phyloP scores from a whole-genome alignment of 2,797 vertebrate species.

The Limosa lapponica region DNA sequence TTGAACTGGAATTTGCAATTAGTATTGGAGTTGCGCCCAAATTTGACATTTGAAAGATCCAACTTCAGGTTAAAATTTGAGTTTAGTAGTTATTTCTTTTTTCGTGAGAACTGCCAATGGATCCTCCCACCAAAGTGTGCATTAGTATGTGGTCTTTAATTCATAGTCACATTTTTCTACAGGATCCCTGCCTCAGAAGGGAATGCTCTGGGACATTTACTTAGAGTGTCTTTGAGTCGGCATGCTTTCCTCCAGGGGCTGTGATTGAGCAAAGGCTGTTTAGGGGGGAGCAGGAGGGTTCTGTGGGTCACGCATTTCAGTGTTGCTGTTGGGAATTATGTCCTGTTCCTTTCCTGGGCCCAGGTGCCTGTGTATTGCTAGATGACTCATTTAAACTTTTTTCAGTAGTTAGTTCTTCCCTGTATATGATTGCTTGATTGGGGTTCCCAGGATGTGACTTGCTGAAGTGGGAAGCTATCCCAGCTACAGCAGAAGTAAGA shows the following conservation, averaged over 20 bases:
- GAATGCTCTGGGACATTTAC: accelerated
- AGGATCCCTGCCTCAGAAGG: neutral
- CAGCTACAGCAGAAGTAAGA: neutral
- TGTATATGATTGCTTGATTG: neutral
- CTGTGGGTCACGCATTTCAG: neutral
- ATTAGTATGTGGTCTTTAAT: neutral
- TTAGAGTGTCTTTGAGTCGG: neutral
- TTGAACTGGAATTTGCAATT: neutral
- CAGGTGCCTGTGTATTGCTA: neutral
- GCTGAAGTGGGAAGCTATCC: neutral
- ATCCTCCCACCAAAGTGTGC: neutral
- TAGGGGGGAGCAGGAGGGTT: accelerated
- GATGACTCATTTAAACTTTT: neutral
- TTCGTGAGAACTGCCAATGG: neutral
- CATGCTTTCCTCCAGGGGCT: neutral
- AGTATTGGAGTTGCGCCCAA: neutral
- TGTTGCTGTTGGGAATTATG: accelerated
- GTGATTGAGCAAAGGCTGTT: neutral
- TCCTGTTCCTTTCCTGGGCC: neutral
- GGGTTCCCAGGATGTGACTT: neutral
- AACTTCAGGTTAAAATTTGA: neutral
- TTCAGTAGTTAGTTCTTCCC: neutral
- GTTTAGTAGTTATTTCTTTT: neutral
- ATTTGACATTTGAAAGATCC: neutral
- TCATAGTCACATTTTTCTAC: neutral